These are phyloP conservation scores for Phoxinus dragarum DNA, from an alignment of 2,797 vertebrate genomes.

Conservation along the genomic window DNA sequence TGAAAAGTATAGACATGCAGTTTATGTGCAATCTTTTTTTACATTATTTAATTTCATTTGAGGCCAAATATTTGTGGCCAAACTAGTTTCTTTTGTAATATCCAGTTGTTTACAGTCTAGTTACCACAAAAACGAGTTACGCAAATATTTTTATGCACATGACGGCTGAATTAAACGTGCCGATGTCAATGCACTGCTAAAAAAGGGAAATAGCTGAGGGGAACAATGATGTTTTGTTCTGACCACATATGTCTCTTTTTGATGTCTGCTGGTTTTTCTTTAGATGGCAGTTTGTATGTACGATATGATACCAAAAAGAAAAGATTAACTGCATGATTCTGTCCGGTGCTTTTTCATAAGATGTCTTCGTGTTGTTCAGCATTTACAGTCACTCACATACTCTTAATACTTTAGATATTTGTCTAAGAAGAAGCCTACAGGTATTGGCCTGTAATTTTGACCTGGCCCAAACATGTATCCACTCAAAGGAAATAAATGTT, in stretches of 20 bases:
- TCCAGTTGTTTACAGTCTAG: neutral
- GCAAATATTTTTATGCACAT: neutral
- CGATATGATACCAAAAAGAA: neutral
- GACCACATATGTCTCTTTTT: neutral
- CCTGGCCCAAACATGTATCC: neutral
- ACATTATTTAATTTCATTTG: neutral
- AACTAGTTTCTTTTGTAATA: neutral
- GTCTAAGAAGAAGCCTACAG: neutral
- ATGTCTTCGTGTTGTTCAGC: slow-evolving; percentile 6
- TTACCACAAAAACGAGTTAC: neutral
- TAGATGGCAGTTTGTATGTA: neutral
- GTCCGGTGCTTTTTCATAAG: slow-evolving; percentile 14
- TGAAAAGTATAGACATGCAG: neutral
- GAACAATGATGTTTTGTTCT: slow-evolving; percentile 5
- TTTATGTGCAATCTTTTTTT: neutral
- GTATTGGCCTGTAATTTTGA: neutral
- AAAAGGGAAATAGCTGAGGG: neutral
- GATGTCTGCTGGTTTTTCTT: neutral
- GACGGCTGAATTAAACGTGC: neutral
- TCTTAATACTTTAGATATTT: neutral
- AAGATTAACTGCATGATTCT: slow-evolving; percentile 38
- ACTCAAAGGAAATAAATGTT: slow-evolving; percentile 30
- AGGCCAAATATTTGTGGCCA: slow-evolving; percentile 16
- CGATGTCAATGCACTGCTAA: neutral
- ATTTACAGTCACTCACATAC: slow-evolving; percentile 17